These are phyloP conservation scores for Vimba vimba DNA, from an alignment of 2,113 vertebrate genomes.

Conservation along the genomic window DNA sequence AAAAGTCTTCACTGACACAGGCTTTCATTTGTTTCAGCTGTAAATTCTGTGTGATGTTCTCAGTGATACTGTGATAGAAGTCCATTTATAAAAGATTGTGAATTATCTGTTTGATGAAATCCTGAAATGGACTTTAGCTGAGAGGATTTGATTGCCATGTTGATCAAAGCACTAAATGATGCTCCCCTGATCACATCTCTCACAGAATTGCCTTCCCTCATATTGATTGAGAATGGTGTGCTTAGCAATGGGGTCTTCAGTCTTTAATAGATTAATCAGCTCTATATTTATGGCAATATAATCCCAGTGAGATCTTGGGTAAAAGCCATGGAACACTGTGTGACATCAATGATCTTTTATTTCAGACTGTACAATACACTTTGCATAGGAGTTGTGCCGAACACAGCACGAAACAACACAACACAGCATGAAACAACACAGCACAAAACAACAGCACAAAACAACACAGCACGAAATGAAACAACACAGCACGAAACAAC, in stretches of 20 bases:
- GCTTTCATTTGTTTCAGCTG: constrained; percentile 11
- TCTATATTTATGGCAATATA: neutral
- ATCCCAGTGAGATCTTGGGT: neutral
- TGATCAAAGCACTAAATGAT: constrained; percentile 3
- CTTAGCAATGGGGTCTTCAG: neutral
- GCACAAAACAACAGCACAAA: too few species aligned
- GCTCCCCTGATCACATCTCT: neutral
- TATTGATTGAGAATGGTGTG: neutral
- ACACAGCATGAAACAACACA: too few species aligned
- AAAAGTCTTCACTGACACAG: neutral
- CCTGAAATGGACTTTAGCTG: neutral
- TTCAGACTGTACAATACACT: neutral
- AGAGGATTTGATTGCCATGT: neutral
- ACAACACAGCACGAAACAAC: too few species aligned
- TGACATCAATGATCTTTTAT: neutral
- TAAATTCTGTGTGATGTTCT: constrained; percentile 20
- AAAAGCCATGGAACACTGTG: neutral
- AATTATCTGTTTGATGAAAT: neutral
- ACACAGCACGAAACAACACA: too few species aligned
- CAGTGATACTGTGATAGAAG: neutral
- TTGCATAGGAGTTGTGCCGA: neutral
- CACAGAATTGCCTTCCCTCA: neutral
- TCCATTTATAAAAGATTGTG: neutral
- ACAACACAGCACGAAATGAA: too few species aligned
- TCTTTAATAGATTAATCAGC: neutral